Percentiles rank a stretch among this genome's conserved stretches.
Evolutionary conservation across 2,113 vertebrate genomes (phyloP).

Genomic region (Acrocephalus kingi): DNA sequence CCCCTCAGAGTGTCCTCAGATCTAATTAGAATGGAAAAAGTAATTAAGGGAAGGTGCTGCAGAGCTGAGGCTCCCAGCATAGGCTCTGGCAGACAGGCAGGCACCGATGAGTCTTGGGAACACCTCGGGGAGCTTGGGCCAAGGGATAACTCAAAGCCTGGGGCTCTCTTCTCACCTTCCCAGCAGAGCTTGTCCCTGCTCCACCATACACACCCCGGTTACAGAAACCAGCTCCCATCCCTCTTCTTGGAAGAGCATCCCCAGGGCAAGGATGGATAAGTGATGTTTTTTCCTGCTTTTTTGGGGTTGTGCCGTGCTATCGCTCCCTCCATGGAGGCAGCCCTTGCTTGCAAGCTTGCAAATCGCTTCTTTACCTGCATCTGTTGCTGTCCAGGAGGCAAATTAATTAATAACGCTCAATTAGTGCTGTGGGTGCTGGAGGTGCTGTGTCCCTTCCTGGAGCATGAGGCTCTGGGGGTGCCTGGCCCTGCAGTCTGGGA

Average conservation of each 20-base stretch:
- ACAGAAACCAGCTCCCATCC: fast-evolving
- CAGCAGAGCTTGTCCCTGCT: background rate
- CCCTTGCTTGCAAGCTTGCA: background rate
- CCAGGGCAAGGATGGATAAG: background rate
- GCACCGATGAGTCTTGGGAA: background rate
- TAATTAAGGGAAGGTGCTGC: constrained; percentile 57
- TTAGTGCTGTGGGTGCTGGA: background rate
- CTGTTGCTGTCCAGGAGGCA: background rate
- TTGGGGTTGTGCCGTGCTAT: background rate
- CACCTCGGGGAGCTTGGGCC: background rate
- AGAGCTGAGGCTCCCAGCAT: constrained; percentile 7
- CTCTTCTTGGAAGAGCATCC: background rate
- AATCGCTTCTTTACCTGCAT: constrained; percentile 20
- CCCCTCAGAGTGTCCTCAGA: background rate
- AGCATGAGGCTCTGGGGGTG: background rate
- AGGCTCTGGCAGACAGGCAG: background rate
- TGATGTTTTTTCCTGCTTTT: background rate
- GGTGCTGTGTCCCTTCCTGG: background rate
- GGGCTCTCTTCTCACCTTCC: background rate
- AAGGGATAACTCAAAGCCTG: background rate
- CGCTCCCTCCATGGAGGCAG: background rate
- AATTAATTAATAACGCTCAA: background rate
- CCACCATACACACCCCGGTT: fast-evolving
- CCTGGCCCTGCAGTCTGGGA: background rate
- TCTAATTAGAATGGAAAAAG: constrained; percentile 24